Percentiles rank a stretch among this genome's conserved stretches.
Conservation (phyloP, 2,797 vertebrate species). For the Spizella passerina region DNA sequence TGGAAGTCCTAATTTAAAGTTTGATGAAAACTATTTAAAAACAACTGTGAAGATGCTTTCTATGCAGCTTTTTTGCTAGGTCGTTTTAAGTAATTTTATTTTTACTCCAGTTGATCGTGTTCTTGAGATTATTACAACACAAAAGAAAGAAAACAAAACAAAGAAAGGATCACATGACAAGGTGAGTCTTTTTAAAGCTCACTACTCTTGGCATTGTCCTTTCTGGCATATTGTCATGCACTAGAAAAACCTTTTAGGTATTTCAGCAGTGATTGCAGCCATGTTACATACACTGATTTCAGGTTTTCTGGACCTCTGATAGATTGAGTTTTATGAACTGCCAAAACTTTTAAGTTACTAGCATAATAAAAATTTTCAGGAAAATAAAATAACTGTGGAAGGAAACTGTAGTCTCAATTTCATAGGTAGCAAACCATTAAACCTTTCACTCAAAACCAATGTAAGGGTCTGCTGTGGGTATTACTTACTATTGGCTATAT, state of each 20-base stretch:
- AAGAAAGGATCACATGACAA: not conserved
- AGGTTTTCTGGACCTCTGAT: not conserved
- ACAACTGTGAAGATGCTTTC: conserved; percentile 51
- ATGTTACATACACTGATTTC: not conserved
- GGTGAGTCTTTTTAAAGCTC: conserved; percentile 10
- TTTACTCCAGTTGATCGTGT: not conserved
- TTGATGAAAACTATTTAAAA: not conserved
- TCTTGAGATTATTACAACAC: not conserved
- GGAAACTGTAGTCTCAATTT: conserved; percentile 11
- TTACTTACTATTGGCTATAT: not conserved
- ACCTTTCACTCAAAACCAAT: not conserved
- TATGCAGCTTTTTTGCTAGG: conserved; percentile 24
- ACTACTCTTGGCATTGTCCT: not conserved
- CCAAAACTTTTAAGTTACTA: conserved; percentile 54
- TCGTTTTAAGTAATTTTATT: not conserved
- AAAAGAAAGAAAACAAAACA: not conserved
- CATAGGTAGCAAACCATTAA: not conserved
- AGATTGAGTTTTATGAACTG: conserved; percentile 11
- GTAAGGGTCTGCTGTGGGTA: not conserved
- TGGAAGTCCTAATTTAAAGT: not conserved
- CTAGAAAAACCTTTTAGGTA: not conserved
- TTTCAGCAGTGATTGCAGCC: not conserved
- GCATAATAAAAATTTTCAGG: not conserved
- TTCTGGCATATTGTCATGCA: not conserved
- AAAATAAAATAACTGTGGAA: conserved; percentile 1